A percentile compares a stretch with the other conserved stretches of the same genome.
Conservation (phyloP, 2,797 vertebrate species). For the Simalia tracyae region DNA sequence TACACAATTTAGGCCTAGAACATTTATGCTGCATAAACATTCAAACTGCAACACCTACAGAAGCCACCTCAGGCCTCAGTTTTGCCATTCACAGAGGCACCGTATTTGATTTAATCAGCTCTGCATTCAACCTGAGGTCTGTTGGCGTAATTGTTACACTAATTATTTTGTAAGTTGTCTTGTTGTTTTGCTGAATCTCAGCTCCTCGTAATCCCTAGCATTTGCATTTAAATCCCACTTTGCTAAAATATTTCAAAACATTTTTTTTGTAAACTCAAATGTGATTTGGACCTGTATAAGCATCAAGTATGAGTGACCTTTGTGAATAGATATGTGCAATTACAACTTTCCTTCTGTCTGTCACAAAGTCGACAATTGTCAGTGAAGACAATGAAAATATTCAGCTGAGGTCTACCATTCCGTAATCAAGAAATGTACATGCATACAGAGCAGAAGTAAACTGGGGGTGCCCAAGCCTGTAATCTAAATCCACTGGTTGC, state of each 20-base stretch:
- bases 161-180: slow-evolving; percentile 12
- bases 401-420: neutral
- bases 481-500: neutral
- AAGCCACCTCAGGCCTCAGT: neutral
- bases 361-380: neutral
- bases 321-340: neutral
- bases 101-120: neutral
- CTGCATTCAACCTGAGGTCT: neutral
- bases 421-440: neutral
- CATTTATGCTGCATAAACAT: neutral
- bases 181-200: neutral
- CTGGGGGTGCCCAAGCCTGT: too few species aligned
- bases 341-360: neutral
- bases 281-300: neutral
- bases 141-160: slow-evolving; percentile 15
- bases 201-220: neutral
- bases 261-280: neutral
- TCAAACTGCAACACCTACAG: neutral
- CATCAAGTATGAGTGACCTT: neutral
- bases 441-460: neutral
- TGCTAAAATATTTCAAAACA: neutral
- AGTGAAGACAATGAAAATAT: neutral
- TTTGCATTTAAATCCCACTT: neutral
- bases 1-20: slow-evolving; percentile 29
- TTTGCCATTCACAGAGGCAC: neutral